phyloP scores from a whole-genome alignment of 2,113 vertebrate species.

The Talpa occidentalis region DNA sequence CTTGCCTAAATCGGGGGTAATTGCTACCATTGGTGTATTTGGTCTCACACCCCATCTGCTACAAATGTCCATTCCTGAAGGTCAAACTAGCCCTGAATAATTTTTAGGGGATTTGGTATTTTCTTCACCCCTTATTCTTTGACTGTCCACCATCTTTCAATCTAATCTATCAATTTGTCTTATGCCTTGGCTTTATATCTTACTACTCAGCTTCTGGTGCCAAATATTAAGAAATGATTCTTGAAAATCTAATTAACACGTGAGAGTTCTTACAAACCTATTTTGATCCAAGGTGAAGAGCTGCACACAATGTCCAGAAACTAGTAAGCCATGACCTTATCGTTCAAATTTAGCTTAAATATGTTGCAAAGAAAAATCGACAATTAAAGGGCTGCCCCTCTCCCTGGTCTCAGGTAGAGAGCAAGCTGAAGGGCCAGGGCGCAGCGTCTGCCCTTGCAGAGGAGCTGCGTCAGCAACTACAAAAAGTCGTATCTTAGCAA shows the following conservation, averaged over 20 bases:
- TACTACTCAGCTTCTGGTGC: neutral
- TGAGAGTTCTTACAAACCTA: neutral
- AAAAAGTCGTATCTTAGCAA: too few relatives aligned
- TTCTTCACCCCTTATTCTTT: neutral
- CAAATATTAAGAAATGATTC: neutral
- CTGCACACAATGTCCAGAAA: neutral
- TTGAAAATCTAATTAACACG: neutral
- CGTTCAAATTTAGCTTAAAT: neutral
- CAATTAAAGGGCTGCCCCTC: too few relatives aligned
- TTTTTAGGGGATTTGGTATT: constrained; percentile 17
- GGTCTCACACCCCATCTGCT: neutral
- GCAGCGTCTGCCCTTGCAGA: too few relatives aligned
- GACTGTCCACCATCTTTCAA: neutral
- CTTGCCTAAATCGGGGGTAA: neutral
- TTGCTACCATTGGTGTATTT: neutral
- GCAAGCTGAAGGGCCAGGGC: too few relatives aligned
- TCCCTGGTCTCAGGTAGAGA: too few relatives aligned
- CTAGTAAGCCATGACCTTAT: neutral
- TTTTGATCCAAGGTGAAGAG: neutral
- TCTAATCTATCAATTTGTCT: neutral
- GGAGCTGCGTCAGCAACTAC: too few relatives aligned
- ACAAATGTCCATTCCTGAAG: neutral
- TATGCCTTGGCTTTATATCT: neutral
- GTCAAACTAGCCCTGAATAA: neutral
- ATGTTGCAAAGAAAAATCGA: neutral